Conservation (phyloP, 2,888 invertebrate genomes). For the Orchesella flavescens region DNA sequence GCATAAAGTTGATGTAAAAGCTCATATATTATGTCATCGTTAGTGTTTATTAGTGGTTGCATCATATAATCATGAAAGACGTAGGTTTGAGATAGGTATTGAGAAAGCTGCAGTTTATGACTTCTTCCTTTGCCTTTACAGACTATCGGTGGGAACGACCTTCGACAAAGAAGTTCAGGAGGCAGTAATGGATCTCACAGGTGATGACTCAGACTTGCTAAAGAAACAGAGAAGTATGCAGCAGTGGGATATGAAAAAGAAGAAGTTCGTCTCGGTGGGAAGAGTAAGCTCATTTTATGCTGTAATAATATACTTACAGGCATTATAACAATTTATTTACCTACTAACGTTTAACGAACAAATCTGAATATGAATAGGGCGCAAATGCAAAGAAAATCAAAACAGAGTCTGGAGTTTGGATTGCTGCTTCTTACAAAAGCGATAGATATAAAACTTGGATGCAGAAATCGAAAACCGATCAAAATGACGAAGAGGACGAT, state of each 20-base stretch:
- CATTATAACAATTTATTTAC: background rate
- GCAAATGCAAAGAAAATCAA: constrained; percentile 85
- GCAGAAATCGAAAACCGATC: constrained; percentile 80
- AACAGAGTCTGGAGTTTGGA: constrained; percentile 96
- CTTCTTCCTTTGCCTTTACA: constrained; percentile 74
- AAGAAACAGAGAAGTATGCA: constrained; percentile 78
- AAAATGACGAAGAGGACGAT: constrained; percentile 74
- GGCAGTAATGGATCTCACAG: constrained; percentile 87
- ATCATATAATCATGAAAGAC: too few relatives aligned
- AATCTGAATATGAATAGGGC: constrained; percentile 74
- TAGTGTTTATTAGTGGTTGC: too few relatives aligned
- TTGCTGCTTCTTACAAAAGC: constrained; percentile 94
- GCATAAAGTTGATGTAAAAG: too few relatives aligned
- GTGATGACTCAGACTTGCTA: constrained; percentile 83
- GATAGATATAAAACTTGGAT: constrained; percentile 92
- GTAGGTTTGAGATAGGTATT: too few relatives aligned
- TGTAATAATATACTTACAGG: background rate
- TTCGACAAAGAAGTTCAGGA: constrained; percentile 87
- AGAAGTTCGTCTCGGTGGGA: constrained; percentile 86
- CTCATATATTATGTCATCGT: too few relatives aligned
- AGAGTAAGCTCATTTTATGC: constrained; percentile 75
- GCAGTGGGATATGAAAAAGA: constrained; percentile 95
- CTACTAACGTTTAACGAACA: too few relatives aligned
- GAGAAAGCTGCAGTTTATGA: too few relatives aligned
- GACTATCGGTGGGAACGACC: constrained; percentile 81